Evolutionary conservation across 2,797 vertebrate genomes (phyloP).

Genomic region (Gallinago nigripennis): DNA sequence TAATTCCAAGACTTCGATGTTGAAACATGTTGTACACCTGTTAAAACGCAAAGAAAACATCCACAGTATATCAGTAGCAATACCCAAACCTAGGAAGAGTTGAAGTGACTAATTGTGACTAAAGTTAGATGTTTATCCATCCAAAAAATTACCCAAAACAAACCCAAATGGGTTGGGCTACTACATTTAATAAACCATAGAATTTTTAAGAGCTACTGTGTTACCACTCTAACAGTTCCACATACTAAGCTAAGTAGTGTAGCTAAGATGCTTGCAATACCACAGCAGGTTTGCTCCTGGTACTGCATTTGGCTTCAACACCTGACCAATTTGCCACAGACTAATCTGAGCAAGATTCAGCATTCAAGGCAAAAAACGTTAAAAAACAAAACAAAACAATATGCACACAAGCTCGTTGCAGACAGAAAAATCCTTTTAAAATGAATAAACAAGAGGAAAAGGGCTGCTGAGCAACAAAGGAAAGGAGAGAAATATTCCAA

Average conservation of each 20-base stretch:
- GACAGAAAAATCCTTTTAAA: neutral
- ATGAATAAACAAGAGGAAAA: neutral
- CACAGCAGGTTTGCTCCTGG: neutral
- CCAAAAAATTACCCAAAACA: neutral
- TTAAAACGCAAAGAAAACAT: conserved; percentile 12
- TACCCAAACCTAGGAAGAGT: neutral
- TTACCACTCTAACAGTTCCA: neutral
- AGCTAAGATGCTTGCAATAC: neutral
- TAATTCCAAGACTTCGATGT: conserved; percentile 90
- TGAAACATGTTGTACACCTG: conserved; percentile 99
- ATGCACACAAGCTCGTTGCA: neutral
- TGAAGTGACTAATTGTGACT: neutral
- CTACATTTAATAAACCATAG: neutral
- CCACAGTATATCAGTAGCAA: neutral
- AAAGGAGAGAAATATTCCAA: neutral
- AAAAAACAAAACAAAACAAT: neutral
- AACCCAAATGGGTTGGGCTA: neutral
- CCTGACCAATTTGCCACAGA: neutral
- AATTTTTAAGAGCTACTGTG: neutral
- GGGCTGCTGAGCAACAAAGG: neutral
- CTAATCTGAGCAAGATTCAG: neutral
- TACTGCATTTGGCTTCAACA: neutral
- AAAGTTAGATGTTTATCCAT: neutral
- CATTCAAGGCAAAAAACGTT: neutral
- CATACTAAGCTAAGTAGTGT: neutral